These are phyloP conservation scores for Onychostruthus taczanowskii DNA, from an alignment of 2,113 vertebrate genomes.

Conservation along the genomic window DNA sequence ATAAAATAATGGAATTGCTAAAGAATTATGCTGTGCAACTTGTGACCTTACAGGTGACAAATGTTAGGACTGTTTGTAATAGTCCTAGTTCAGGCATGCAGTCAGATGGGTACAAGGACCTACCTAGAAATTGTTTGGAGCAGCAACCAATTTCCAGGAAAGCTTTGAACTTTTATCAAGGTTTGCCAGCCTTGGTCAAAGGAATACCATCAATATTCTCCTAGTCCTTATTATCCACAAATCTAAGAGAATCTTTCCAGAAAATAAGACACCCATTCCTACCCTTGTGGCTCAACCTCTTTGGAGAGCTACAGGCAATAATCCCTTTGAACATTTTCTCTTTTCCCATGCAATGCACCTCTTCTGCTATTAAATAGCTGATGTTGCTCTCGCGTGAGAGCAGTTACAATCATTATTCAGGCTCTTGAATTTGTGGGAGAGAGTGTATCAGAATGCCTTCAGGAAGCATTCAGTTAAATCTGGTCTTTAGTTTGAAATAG, in stretches of 20 bases:
- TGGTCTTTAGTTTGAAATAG: background rate
- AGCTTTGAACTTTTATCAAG: background rate
- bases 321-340: background rate
- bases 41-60: background rate
- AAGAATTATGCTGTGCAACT: background rate
- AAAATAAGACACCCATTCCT: background rate
- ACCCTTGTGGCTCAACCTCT: background rate
- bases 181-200: background rate
- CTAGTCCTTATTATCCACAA: background rate
- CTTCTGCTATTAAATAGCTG: background rate
- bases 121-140: background rate
- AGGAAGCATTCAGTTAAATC: background rate
- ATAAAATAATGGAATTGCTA: background rate
- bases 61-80: background rate
- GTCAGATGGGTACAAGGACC: background rate
- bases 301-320: background rate
- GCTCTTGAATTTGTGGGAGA: background rate
- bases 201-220: background rate
- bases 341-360: background rate
- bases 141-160: background rate
- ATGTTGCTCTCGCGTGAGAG: background rate
- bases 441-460: background rate
- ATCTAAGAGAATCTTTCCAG: background rate
- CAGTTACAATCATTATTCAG: background rate
- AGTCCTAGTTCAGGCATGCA: accelerated